Evolutionary conservation across 92 coral and sea anemone species (phyloP).

Genomic region (Plumapathes pennacea): DNA sequence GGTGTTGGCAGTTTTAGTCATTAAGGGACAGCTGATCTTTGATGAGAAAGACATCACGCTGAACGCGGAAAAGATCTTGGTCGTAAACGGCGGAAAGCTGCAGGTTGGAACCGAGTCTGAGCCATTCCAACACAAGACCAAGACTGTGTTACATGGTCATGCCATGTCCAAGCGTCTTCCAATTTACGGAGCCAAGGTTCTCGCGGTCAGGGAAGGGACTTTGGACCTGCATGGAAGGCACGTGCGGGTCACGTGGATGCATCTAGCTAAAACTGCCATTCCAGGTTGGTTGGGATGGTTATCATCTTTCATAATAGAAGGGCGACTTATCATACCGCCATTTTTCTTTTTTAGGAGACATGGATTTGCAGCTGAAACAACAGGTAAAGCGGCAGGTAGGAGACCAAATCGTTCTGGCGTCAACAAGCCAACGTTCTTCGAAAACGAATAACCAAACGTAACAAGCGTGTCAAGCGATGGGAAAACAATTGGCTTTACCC

Average conservation of each 20-base stretch:
- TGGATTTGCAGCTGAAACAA: slow-evolving; percentile 50
- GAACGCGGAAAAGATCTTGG: slow-evolving; percentile 72
- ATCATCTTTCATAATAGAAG: neutral
- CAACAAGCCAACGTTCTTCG: slow-evolving; percentile 77
- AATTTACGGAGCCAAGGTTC: slow-evolving; percentile 85
- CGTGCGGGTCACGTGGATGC: slow-evolving; percentile 87
- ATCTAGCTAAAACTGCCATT: slow-evolving; percentile 60
- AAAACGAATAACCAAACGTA: slow-evolving; percentile 75
- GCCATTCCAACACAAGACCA: slow-evolving; percentile 85
- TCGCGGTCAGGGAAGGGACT: slow-evolving; percentile 87
- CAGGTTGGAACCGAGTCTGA: slow-evolving; percentile 76
- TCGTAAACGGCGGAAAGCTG: slow-evolving; percentile 79
- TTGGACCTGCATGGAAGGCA: slow-evolving; percentile 85
- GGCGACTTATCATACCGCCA: neutral
- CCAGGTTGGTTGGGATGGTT: slow-evolving; percentile 52
- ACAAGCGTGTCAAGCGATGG: slow-evolving; percentile 61
- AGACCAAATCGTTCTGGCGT: slow-evolving; percentile 73
- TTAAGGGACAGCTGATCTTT: slow-evolving; percentile 76
- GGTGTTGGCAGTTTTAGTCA: slow-evolving; percentile 64
- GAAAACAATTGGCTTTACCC: slow-evolving; percentile 49
- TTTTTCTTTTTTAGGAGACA: slow-evolving; percentile 43
- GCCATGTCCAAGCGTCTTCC: slow-evolving; percentile 62
- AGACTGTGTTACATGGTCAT: slow-evolving; percentile 77
- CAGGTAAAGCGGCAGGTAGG: slow-evolving; percentile 80
- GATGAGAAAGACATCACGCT: slow-evolving; percentile 84